Percentiles rank a stretch among this genome's conserved stretches.
Evolutionary conservation across 2,888 invertebrate species (phyloP).

Genomic region (Cosmia trapezina): DNA sequence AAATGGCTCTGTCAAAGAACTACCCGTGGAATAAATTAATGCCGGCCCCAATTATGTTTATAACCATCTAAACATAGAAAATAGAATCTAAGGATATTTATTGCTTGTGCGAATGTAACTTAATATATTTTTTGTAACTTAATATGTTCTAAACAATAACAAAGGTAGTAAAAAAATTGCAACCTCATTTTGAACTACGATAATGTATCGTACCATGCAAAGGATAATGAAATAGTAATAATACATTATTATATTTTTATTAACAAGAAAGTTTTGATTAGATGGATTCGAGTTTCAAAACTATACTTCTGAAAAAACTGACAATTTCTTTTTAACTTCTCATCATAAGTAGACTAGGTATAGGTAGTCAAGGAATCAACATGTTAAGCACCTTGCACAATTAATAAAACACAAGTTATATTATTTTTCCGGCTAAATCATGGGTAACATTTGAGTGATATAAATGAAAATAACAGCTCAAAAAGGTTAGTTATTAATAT

Average conservation of each 20-base stretch:
- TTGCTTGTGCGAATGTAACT: too few species aligned
- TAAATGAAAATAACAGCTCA: neutral
- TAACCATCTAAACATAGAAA: too few species aligned
- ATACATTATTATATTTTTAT: neutral
- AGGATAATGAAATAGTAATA: neutral
- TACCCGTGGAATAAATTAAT: too few species aligned
- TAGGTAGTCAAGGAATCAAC: too few species aligned
- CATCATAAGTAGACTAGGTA: neutral
- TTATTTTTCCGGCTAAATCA: too few species aligned
- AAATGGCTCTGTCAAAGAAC: too few species aligned
- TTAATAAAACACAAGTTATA: too few species aligned
- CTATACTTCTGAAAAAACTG: neutral
- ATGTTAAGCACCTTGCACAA: too few species aligned
- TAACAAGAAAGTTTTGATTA: neutral
- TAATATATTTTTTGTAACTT: too few species aligned
- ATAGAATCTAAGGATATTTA: too few species aligned
- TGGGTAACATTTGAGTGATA: neutral
- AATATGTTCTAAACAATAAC: too few species aligned
- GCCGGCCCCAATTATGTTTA: too few species aligned
- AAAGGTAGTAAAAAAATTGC: slow-evolving; percentile 1
- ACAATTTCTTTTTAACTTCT: neutral
- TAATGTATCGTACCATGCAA: neutral
- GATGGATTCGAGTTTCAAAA: neutral
- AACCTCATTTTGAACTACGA: slow-evolving; percentile 6
- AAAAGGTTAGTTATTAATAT: neutral